Base-by-base conservation (phyloP, 2,113 vertebrate species). In the Grammomys dolichurus region DNA sequence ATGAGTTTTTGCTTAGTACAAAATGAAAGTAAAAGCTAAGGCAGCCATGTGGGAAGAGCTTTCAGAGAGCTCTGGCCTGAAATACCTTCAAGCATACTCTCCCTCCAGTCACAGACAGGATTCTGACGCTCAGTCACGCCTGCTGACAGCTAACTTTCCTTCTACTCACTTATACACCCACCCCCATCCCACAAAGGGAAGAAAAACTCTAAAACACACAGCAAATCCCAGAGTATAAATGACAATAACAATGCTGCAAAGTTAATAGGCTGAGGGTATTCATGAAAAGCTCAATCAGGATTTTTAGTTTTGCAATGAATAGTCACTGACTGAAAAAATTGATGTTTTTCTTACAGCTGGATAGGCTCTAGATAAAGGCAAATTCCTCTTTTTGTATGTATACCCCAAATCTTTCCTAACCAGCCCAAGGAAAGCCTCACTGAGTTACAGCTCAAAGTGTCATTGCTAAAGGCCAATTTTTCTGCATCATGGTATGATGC, bases 1-100 rank as follows among this genome's bases (percentile, higher is more conserved):
- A 96, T 97, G 97, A 95, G 92, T 98, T 97, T 97, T 96, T 97
- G 96, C 94, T 97, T 96, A 96, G 96, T 95, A 84, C 96, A 96
- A 96, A 97, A 97, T 97, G 95, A 97, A 95, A 98, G 95, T 96
- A 91, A 97, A 90, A 95, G 88, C 97, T 70, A 84, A 97, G 96
- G 58, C 94, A 93, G 94, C 89, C 96, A 60, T 60, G 94, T 70
- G 96, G 95, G 97, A 95, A 87, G 95, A 95, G 84, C 93, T 96
- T 73, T 63, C 33, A 16, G 87, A 96, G 81, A 92, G 63, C 90
- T 91, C 26, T 43, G 92, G 96, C 86, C 69, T 93, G 63, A 67
- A 96, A 88, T 97, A 95, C 95, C 96, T 96, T 51, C 63, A 81
- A 89, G 56, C 31, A 17, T 31, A 40, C 56, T 88, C 90, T 88